phyloP scores from a whole-genome alignment of 2,797 vertebrate species.

The Potorous gilbertii region DNA sequence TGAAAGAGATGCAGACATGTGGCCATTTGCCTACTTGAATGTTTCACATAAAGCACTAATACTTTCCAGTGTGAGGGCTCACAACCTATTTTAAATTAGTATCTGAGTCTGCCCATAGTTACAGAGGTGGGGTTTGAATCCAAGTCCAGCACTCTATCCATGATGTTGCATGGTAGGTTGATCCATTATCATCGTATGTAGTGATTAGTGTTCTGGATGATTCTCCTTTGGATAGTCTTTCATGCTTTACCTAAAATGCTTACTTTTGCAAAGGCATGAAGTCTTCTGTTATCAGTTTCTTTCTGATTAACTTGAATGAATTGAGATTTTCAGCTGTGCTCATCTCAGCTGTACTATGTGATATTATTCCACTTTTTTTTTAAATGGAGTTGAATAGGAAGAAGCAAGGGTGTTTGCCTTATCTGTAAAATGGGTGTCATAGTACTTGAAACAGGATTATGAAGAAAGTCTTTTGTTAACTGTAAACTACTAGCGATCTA shows the following conservation, averaged over 20 bases:
- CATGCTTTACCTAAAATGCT: not conserved
- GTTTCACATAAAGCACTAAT: not conserved
- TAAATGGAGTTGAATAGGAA: not conserved
- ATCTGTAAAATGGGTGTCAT: not conserved
- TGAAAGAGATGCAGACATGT: not conserved
- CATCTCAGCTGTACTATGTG: not conserved
- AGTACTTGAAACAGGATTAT: not conserved
- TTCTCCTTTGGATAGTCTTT: not conserved
- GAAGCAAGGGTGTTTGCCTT: not conserved
- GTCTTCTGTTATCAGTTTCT: not conserved
- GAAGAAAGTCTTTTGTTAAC: not conserved
- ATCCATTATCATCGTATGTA: not conserved
- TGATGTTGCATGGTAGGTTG: not conserved
- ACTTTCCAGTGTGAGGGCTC: not conserved
- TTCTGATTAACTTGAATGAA: not conserved
- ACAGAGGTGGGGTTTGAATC: not conserved
- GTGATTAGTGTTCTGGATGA: not conserved
- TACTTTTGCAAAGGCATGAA: not conserved
- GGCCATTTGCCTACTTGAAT: not conserved
- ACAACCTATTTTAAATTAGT: not conserved
- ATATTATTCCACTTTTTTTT: not conserved
- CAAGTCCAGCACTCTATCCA: not conserved
- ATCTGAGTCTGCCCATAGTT: not conserved
- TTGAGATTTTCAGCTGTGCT: not conserved
- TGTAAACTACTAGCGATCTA: not conserved